Evolutionary conservation across 2,113 vertebrate genomes (phyloP), one percentile per base, ranked within the genome.

Genomic region (Antechinus stuartii): DNA sequence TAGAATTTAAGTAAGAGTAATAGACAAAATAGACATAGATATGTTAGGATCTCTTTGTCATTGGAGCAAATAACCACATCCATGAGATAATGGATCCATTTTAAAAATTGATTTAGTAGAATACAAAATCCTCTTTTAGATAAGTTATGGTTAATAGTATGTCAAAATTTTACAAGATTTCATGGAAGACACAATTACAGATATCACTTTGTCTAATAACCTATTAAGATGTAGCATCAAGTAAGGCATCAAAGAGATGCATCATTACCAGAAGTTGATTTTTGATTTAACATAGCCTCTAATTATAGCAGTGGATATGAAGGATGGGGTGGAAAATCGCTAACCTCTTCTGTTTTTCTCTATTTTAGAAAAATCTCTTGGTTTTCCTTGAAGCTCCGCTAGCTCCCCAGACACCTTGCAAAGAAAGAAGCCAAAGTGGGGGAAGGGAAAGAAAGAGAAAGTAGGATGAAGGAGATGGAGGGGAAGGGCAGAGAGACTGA

Each of bases 401-500:
- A 92, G 91, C 89, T 89, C 89, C 93, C 93, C 93, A 96, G 96
- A 93, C 54, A 94, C 54, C 84, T 92, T 92, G 89, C 94, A 97
- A 97, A 95, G 91, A 96, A 97, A 49, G 23, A 95, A 93, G 95
- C 93, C 91, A 91, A 97, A 89, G 92, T 61, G 92, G 95, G 94
- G 26, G 12, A 10, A 14, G 2, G 27, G 10, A 14, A 10, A 19
- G 30, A 35, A 4, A n/a, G 30, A 0, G 30, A 14, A 5, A 16
- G 61, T 5, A 35, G 27, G 11, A 49, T 49, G 10, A 68, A 9
- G 5, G 12, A n/a, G 3, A n/a, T 1, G 26, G 25, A 27, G 26
- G 56, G 27, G 3, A 11, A 23, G 26, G 10, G 35, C 27, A 68
- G 11, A 30, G 9, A 30, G 57, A 68, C 57, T 68, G 12, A 35